A percentile compares a stretch with the other conserved stretches of the same genome.
Evolutionary conservation across 2,113 vertebrate genomes (phyloP).

Genomic region (human (Homo sapiens)): DNA sequence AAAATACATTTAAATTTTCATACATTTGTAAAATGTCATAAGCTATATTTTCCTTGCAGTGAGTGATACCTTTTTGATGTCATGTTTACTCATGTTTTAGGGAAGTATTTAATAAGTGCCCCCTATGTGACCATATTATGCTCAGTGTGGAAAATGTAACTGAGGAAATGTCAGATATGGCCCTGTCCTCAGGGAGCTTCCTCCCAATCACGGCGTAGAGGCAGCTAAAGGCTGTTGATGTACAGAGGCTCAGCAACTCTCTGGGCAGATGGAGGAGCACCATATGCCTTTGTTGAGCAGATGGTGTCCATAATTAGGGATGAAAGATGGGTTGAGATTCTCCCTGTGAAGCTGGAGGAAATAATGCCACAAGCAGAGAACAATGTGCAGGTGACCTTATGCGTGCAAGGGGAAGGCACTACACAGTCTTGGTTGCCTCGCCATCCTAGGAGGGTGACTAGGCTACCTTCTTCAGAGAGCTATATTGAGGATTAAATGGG

Average conservation of each 20-base stretch:
- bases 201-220: fast-evolving
- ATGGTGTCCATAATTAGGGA: fast-evolving
- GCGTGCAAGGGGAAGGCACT: fast-evolving
- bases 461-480: fast-evolving
- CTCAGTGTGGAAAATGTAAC: fast-evolving
- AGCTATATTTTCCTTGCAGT: not conserved
- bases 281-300: fast-evolving
- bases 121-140: no score
- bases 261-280: no score
- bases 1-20: not conserved
- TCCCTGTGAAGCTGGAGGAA: not conserved
- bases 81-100: not conserved
- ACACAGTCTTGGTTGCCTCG: not conserved
- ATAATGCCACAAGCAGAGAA: not conserved
- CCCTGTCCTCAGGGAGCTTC: not conserved
- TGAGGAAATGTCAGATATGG: fast-evolving
- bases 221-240: fast-evolving
- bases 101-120: not conserved
- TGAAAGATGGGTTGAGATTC: not conserved
- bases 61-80: not conserved
- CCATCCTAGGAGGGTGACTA: not conserved
- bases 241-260: no score
- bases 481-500: not conserved
- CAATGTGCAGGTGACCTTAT: fast-evolving
- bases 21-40: not conserved